These are phyloP conservation scores for Apis mellifera DNA, from an alignment of 1,140 invertebrate species.

Conservation along the genomic window DNA sequence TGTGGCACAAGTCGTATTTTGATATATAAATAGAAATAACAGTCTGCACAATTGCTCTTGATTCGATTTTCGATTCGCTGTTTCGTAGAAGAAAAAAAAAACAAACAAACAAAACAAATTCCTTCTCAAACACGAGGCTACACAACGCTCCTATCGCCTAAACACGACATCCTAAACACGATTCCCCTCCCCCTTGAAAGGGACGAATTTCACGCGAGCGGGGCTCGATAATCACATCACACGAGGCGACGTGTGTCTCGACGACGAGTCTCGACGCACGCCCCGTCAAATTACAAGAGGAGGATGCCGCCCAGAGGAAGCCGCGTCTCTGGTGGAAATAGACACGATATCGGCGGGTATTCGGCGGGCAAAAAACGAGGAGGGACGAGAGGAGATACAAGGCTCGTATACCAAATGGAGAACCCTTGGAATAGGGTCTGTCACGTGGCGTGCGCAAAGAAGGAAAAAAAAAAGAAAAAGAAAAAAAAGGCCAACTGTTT, in stretches of 20 bases:
- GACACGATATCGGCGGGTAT: constrained; percentile 24
- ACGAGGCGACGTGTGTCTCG: background rate
- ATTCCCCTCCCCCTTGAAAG: background rate
- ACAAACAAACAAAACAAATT: no score
- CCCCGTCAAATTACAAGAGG: constrained; percentile 39
- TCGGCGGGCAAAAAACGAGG: background rate
- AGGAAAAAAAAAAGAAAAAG: no score
- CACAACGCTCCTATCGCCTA: background rate
- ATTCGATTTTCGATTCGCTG: no score
- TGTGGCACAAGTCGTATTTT: no score
- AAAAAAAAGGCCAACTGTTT: constrained; percentile 55
- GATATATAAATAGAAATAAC: no score
- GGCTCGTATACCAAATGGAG: constrained; percentile 17
- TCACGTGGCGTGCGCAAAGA: constrained; percentile 34
- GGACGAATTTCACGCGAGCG: constrained; percentile 17
- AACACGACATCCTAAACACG: background rate
- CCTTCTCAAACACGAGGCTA: no score
- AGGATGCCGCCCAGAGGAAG: background rate
- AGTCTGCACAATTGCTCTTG: no score
- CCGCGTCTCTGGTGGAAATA: constrained; percentile 17
- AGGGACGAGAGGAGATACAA: constrained; percentile 28
- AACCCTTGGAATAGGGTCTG: constrained; percentile 28
- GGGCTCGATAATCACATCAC: background rate
- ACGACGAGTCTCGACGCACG: background rate
- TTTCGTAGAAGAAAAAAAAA: no score